Base-by-base conservation (phyloP, 2,888 invertebrate species). In the Acrocera orbiculus region DNA sequence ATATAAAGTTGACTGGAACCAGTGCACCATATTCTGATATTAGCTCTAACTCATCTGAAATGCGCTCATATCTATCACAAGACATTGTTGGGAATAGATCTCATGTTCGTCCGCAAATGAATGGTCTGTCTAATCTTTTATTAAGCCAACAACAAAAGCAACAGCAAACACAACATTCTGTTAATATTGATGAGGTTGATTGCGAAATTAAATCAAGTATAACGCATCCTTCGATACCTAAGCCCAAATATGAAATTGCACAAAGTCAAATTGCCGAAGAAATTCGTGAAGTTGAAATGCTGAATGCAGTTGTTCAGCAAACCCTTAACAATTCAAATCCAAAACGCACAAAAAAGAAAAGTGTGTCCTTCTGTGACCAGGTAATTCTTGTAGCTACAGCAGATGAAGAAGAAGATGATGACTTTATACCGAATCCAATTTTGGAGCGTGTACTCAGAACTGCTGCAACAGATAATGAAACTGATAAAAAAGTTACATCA, bases 291-390 rank as follows among this genome's bases (percentile, higher is more conserved):
- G 67, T 68, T 17, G 67, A 68, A 49, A 58, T 67, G 55, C 48
- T 67, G n/a, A 67, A 63, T 42, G 63, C 64, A 3, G 61, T 62
- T 42, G 64, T 68, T 7, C 63, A 66, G 39, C 63, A 66, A 46
- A 62, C 61, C 2, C 43, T 66, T 51, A 60, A 67, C 59, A 52
- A 65, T 56, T 60, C 58, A 9, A 70, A 70, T 42, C 56, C 62
- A 1, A 66, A 70, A 32, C 67, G 76, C 37, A 70, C 73, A 0
- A 85, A 85, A 52, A 89, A 89, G 67, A 92, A 92, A 57, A 86
- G 85, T 37, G 92, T 92, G 4, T 89, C 90, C 0, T 92, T 92
- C 58, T 90, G 89, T 50, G 90, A 90, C 54, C 86, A 90, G 60
- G 87, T 92, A 0, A 87, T 87, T 40, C 62, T 90, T 35, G 89